phyloP scores from a whole-genome alignment of 1,140 invertebrate species.

The Papilio dardanus region DNA sequence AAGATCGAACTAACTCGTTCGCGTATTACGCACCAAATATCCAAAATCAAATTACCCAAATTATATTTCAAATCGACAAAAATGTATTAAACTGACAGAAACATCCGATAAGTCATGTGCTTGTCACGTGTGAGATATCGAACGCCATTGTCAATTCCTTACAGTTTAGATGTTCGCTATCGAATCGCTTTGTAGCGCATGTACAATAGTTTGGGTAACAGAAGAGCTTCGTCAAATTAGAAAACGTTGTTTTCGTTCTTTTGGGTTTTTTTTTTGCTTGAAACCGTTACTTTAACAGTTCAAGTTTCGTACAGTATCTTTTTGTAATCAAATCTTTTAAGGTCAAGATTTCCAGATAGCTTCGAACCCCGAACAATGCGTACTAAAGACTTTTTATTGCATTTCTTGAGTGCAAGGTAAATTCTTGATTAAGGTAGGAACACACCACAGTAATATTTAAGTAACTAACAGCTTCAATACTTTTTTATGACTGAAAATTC shows the following conservation, averaged over 20 bases:
- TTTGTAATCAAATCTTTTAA: conserved; percentile 7
- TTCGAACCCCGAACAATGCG: background rate
- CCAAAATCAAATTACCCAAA: too few species aligned
- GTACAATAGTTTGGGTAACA: background rate
- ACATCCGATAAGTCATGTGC: too few species aligned
- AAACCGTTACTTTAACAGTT: background rate
- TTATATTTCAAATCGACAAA: too few species aligned
- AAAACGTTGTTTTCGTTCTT: background rate
- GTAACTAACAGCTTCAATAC: background rate
- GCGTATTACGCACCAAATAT: too few species aligned
- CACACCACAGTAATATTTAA: background rate
- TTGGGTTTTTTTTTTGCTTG: background rate
- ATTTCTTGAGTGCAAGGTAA: background rate
- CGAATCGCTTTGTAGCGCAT: too few species aligned
- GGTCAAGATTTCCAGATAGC: conserved; percentile 1
- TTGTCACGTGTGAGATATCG: too few species aligned
- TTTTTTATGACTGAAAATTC: background rate
- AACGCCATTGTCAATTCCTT: too few species aligned
- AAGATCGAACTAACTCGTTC: too few species aligned
- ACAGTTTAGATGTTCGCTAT: too few species aligned
- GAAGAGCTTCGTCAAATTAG: background rate
- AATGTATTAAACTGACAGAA: too few species aligned
- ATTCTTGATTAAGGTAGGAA: background rate
- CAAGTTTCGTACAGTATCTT: background rate
- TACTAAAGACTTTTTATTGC: background rate